Percentiles rank a stretch among this genome's conserved stretches.
Evolutionary conservation across 2,113 vertebrate species (phyloP).

Genomic region (Gymnorhina tibicen): DNA sequence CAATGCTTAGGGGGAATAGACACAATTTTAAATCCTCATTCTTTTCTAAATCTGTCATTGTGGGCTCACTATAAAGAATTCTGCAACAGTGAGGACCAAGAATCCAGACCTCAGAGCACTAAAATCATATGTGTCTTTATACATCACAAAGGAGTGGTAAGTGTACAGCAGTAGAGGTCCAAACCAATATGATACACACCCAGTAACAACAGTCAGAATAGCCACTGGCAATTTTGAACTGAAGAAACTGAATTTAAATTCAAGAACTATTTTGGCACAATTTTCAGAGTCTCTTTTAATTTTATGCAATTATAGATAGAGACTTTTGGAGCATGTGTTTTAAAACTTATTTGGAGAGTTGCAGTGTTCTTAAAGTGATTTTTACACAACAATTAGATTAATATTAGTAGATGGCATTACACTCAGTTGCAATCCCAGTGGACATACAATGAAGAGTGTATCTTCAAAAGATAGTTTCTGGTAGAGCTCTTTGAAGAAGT

Average conservation of each 20-base stretch:
- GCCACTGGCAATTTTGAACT: neutral
- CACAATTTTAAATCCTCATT: neutral
- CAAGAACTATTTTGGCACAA: neutral
- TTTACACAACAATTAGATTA: neutral
- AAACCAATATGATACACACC: neutral
- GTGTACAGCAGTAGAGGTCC: neutral
- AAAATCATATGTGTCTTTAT: neutral
- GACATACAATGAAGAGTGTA: neutral
- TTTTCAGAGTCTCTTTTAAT: neutral
- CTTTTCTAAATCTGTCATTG: neutral
- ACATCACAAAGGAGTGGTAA: neutral
- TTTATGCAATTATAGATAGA: neutral
- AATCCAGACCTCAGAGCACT: neutral
- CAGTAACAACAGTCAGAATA: neutral
- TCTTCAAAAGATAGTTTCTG: neutral
- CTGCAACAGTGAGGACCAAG: neutral
- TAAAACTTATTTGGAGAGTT: neutral
- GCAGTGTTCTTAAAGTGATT: neutral
- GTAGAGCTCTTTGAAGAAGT: neutral
- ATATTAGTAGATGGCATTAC: neutral
- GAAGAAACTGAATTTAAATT: neutral
- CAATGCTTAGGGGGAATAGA: neutral
- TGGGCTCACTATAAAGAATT: neutral
- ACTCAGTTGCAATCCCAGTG: neutral
- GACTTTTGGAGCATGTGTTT: neutral